Evolutionary conservation across 2,113 vertebrate genomes (phyloP).

Genomic region (Hippocampus comes): DNA sequence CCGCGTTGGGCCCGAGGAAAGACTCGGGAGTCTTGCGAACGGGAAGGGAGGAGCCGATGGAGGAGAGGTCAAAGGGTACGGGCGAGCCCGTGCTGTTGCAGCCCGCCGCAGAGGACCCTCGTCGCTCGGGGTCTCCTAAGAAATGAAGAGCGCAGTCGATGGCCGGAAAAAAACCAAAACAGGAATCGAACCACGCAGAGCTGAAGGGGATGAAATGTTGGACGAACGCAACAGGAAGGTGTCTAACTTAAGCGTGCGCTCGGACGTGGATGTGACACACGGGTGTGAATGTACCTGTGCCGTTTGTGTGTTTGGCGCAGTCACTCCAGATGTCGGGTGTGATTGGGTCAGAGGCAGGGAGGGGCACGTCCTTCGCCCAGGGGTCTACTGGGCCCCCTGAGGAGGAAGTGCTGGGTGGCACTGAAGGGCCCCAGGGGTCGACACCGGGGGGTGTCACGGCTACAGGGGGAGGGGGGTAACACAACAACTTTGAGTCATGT

Average conservation of each 20-base stretch:
- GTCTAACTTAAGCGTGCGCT: too few relatives aligned
- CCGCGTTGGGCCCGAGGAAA: conserved; percentile 87
- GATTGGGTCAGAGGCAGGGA: conserved; percentile 69
- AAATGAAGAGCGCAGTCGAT: not conserved
- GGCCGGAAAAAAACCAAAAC: not conserved
- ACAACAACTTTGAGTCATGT: conserved; percentile 35
- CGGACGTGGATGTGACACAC: conserved; percentile 14
- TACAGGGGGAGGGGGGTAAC: conserved; percentile 63
- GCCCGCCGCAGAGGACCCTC: conserved; percentile 57
- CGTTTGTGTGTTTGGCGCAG: conserved; percentile 75
- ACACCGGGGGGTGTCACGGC: conserved; percentile 76
- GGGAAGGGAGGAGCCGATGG: conserved; percentile 78
- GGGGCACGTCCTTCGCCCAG: conserved; percentile 71
- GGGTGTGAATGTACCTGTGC: conserved; percentile 73
- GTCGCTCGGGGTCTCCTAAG: conserved; percentile 67
- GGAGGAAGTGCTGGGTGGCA: conserved; percentile 69
- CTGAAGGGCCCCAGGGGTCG: conserved; percentile 76
- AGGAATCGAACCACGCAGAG: not conserved
- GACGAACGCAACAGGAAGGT: conserved; percentile 37
- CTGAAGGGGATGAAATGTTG: conserved; percentile 47
- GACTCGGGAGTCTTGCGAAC: conserved; percentile 87
- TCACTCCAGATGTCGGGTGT: conserved; percentile 77
- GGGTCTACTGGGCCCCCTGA: conserved; percentile 75
- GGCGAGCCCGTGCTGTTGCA: conserved; percentile 72
- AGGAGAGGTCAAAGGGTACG: conserved; percentile 77